These are phyloP conservation scores for Zaprionus bogoriensis DNA, from an alignment of 2,888 invertebrate species.

Conservation along the genomic window DNA sequence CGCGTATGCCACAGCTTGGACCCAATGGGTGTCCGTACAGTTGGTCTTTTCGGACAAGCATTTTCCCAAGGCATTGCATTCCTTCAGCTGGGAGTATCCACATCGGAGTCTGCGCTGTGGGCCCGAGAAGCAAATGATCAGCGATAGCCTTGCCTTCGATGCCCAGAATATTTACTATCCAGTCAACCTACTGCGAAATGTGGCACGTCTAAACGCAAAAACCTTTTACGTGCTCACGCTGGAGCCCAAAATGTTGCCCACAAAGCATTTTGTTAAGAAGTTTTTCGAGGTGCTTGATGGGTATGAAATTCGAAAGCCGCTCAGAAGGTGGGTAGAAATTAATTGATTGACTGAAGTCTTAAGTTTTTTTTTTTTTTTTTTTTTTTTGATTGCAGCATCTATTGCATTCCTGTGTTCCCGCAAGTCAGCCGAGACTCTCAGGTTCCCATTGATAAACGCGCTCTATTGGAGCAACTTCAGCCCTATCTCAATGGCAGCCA, in stretches of 20 bases:
- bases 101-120: neutral
- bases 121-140: neutral
- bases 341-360: fast-evolving
- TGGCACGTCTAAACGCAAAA: slow-evolving; percentile 40
- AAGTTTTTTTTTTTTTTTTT: neutral
- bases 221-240: slow-evolving; percentile 36
- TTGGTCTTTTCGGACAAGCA: slow-evolving; percentile 27
- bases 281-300: slow-evolving; percentile 19
- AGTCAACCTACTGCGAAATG: slow-evolving; percentile 34
- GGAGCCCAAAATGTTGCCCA: slow-evolving; percentile 36
- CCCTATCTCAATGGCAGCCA: slow-evolving; percentile 1
- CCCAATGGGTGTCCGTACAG: slow-evolving; percentile 38
- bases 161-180: too few species aligned
- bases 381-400: slow-evolving; percentile 19
- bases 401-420: slow-evolving; percentile 39
- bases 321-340: slow-evolving; percentile 16
- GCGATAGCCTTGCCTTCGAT: too few species aligned
- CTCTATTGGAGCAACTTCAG: neutral
- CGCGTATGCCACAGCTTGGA: neutral
- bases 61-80: slow-evolving; percentile 5
- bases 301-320: neutral
- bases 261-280: slow-evolving; percentile 1
- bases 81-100: neutral
- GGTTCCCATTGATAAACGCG: slow-evolving; percentile 31
- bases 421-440: neutral